Base-by-base conservation (phyloP, 1,140 invertebrate genomes). In the Melanaphis sacchari region DNA sequence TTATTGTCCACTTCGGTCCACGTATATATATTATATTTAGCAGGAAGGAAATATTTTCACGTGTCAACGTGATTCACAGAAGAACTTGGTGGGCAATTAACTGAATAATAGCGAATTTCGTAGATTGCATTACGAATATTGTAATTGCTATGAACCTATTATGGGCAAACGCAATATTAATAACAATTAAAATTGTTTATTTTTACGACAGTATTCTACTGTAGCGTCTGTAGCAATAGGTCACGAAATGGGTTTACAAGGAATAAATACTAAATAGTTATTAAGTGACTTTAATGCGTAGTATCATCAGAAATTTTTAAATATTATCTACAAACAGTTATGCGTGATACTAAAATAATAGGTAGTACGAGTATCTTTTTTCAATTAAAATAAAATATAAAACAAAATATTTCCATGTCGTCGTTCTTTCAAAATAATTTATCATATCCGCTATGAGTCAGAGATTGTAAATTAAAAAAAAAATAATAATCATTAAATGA, bases 31-130 rank as follows among this genome's bases (percentile, higher is more conserved):
- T 85, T 31, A 31, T 85, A 26, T 43, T 41, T 26, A 15, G 31
- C 41, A 7, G 84, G 41, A 46, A 46, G 26, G 22, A 87, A 87
- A 87, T 87, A 87, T 87, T 87, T 87, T 87, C 84, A 87, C 84
- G 84, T 18, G 41, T 87, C 41, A 21, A 46, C 41, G 11, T n/a
- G 5, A n/a, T 43, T 6, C 24, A 85, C 40, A 15, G 41, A 87
- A 31, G 40, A 87, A 87, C 84, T 46, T 41, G 40, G 24, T 24
- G 24, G 38, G 36, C 11, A 46, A 43, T 46, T 43, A 31, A 41
- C 22, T 26, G 59, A 26, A 31, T 31, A 87, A 87, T 46, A 11
- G 84, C 15, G 40, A 87, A 46, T 87, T 87, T 87, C 18, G 41
- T 15, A 6, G 40, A 41, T 82, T 40, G 8, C 38, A 40, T 82